phyloP scores from a whole-genome alignment of 2,113 vertebrate genomes.

The Prunella fulvescens region DNA sequence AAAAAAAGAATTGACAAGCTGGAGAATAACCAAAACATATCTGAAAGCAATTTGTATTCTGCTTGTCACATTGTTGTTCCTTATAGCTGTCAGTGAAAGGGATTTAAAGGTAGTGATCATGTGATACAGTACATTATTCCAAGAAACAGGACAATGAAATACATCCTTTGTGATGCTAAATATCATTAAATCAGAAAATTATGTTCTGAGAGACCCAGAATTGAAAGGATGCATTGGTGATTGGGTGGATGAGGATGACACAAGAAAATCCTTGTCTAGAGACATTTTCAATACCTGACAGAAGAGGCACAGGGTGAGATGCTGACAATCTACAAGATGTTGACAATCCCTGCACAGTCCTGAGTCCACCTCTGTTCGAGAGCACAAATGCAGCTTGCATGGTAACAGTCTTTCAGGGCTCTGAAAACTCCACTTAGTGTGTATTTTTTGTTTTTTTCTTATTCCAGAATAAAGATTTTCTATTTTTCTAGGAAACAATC shows the following conservation, averaged over 20 bases:
- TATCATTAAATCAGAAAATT: neutral
- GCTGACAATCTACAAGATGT: neutral
- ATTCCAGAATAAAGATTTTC: neutral
- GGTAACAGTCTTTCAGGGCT: neutral
- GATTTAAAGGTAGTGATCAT: neutral
- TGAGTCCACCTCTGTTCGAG: neutral
- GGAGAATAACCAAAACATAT: conserved; percentile 3
- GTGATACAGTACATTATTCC: neutral
- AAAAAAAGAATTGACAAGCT: neutral
- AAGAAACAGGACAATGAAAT: neutral
- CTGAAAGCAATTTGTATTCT: neutral
- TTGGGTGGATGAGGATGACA: neutral
- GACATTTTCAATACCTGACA: neutral
- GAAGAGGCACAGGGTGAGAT: neutral
- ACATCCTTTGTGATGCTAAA: neutral
- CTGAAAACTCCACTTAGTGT: neutral
- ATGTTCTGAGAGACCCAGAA: neutral
- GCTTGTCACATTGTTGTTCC: neutral
- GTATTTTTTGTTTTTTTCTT: neutral
- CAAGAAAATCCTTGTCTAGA: neutral
- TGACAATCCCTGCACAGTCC: neutral
- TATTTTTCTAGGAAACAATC: neutral
- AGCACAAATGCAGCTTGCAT: neutral
- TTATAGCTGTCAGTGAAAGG: neutral
- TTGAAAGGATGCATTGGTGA: neutral